Evolutionary conservation across 2,113 vertebrate species (phyloP), one percentile per base, ranked within the genome.

Genomic region (Hemichromis elongatus): DNA sequence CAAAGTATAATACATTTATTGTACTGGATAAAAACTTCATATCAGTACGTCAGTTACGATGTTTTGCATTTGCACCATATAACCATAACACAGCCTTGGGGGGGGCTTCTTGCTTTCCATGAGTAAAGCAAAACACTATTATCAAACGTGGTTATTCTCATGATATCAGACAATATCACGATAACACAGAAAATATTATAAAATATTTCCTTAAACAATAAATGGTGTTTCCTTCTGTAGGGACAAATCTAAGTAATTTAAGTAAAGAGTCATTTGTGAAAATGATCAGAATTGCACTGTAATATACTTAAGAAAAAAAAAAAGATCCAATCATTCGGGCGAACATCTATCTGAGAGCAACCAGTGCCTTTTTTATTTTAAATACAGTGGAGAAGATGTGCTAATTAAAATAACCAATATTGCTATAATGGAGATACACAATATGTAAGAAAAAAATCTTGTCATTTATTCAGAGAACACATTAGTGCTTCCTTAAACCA

Each of bases 401-500:
- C 87, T 90, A 83, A 82, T 87, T 91, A 37, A 90, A 80, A 88
- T 73, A 88, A 90, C 28, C 54, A 40, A 85, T 89, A 87, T 14
- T 83, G 75, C 85, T 85, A 81, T 86, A 90, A 95, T 94, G 75
- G 87, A 95, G 83, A 89, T 90, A 90, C 88, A 93, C 90, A 94
- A 89, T 81, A 89, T 83, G 85, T 68, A 47, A 14, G 18, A 28
- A 54, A 91, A 92, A 92, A 89, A 83, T 73, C 79, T 92, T 88
- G 92, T 91, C 89, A 92, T 95, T 95, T 91, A 92, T 95, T 96
- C 90, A 93, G 91, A 95, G 91, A 94, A 93, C 92, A 95, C 92
- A 94, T 94, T 93, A 95, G 93, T 94, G 94, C 92, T 93, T 93
- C 90, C 83, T 90, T 90, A 88, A 94, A 89, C 92, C 90, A 90